These are phyloP conservation scores for Gymnocypris eckloni DNA, from an alignment of 2,797 vertebrate genomes.

Conservation along the genomic window DNA sequence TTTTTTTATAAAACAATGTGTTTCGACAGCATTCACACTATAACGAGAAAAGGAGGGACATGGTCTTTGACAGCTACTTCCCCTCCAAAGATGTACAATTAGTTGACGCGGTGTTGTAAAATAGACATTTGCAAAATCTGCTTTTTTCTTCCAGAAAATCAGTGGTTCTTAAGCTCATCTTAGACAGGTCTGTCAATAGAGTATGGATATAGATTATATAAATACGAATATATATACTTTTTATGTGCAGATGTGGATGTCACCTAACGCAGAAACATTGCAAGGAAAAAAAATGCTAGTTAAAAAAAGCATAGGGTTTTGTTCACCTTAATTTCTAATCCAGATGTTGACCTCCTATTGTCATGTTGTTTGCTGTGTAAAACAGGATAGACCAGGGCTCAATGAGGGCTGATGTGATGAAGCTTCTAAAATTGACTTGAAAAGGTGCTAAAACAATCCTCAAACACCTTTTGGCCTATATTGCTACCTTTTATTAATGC, in stretches of 20 bases:
- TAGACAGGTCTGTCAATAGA: conserved; percentile 87
- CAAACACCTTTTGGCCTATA: conserved; percentile 61
- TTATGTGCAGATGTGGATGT: conserved; percentile 88
- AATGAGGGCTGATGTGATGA: conserved; percentile 61
- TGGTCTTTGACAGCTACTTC: conserved; percentile 64
- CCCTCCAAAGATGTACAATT: conserved; percentile 80
- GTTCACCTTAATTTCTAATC: conserved; percentile 78
- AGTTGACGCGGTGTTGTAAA: conserved; percentile 82
- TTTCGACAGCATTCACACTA: conserved; percentile 73
- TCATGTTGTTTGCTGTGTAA: conserved; percentile 82
- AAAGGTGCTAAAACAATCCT: conserved; percentile 72
- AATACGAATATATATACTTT: conserved; percentile 85
- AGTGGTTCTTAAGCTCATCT: conserved; percentile 80
- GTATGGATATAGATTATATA: conserved; percentile 87
- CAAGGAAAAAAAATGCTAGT: conserved; percentile 73
- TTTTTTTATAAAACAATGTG: conserved; percentile 65
- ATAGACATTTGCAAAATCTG: conserved; percentile 75
- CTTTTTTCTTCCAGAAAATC: conserved; percentile 72
- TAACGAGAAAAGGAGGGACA: conserved; percentile 62
- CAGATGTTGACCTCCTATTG: conserved; percentile 79
- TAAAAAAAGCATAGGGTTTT: conserved; percentile 76
- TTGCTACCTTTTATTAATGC: conserved; percentile 47
- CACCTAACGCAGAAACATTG: conserved; percentile 84
- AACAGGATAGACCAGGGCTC: conserved; percentile 79
- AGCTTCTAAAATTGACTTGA: conserved; percentile 51